These are phyloP conservation scores for Sebastes variabilis DNA, from an alignment of 2,797 vertebrate genomes.

Conservation along the genomic window DNA sequence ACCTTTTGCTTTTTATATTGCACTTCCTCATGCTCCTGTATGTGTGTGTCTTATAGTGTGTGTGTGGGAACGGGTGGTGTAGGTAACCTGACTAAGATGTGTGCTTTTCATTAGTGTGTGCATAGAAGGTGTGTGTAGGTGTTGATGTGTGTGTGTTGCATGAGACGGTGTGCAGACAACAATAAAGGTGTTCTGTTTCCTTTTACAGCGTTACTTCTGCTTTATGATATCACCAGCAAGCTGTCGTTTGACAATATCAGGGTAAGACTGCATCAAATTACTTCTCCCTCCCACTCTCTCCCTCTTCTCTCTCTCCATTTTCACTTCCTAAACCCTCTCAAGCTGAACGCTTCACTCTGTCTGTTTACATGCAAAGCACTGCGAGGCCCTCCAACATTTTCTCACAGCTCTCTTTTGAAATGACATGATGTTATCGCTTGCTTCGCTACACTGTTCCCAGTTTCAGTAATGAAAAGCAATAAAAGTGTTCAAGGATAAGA, in stretches of 20 bases:
- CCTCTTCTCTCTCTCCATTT: neutral
- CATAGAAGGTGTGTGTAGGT: constrained; percentile 9
- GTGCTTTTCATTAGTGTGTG: constrained; percentile 1
- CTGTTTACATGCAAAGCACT: constrained; percentile 52
- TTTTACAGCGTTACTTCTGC: constrained; percentile 91
- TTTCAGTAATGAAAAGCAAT: constrained; percentile 65
- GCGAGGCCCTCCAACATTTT: constrained; percentile 15
- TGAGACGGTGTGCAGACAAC: constrained; percentile 10
- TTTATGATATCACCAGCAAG: constrained; percentile 97
- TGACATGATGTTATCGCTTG: constrained; percentile 41
- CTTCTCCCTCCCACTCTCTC: neutral
- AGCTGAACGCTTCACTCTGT: constrained; percentile 7
- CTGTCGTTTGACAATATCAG: constrained; percentile 92
- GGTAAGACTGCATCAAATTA: constrained; percentile 66
- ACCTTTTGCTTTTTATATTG: constrained; percentile 43
- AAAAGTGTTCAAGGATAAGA: constrained; percentile 51
- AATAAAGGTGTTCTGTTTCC: constrained; percentile 31
- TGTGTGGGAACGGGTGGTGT: neutral
- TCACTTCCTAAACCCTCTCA: constrained; percentile 31
- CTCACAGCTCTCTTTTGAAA: constrained; percentile 28
- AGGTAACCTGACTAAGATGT: constrained; percentile 15
- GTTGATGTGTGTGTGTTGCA: constrained; percentile 14
- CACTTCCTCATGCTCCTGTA: constrained; percentile 39
- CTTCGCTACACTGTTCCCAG: constrained; percentile 16
- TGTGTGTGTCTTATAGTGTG: neutral